Base-by-base conservation (phyloP, 2,113 vertebrate species). In the Lontra canadensis region DNA sequence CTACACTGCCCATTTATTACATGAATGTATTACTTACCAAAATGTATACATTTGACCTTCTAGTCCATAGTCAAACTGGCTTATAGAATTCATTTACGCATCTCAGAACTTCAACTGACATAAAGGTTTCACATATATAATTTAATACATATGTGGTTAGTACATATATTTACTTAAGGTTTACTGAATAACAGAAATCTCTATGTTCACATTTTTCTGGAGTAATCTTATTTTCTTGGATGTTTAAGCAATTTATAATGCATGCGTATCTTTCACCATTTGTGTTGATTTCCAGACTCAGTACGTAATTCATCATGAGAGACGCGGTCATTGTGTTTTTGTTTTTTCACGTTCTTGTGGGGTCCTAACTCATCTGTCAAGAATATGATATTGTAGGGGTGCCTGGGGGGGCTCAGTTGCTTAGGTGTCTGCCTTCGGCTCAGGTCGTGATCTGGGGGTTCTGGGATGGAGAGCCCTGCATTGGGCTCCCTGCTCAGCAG, bases 181-280 rank as follows among this genome's bases (percentile, higher is more conserved):
- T 80, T 91, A 17, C 47, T 42, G 17, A 9, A 69, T 63, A 34
- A 23, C 42, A 49, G 88, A 90, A 63, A 90, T 49, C 74, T 3
- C 1, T 67, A 34, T 9, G 34, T 55, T 81, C 25, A 29, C 7
- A 52, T 79, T 63, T 18, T 52, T 6, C 42, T 52, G 26, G 34
- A 3, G 21, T 17, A 59, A 17, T 26, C 1, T 10, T 1, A 6
- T 61, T 20, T n/a, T 29, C n/a, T 0, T 23, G 25, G 55, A 49
- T 67, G 17, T 10, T 20, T 47, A 39, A 63, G 76, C 10, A 14
- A n/a, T 67, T 44, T 42, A 49, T 67, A 8, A 11, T 6, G 7
- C 20, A 20, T 1, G 25, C 15, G 13, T 57, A 39, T 47, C 61
- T 67, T 52, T 76, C 36, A 25, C 39, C 29, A 31, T 59, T 25